Conservation (phyloP, 2,113 vertebrate species). For the Pangasianodon hypophthalmus region DNA sequence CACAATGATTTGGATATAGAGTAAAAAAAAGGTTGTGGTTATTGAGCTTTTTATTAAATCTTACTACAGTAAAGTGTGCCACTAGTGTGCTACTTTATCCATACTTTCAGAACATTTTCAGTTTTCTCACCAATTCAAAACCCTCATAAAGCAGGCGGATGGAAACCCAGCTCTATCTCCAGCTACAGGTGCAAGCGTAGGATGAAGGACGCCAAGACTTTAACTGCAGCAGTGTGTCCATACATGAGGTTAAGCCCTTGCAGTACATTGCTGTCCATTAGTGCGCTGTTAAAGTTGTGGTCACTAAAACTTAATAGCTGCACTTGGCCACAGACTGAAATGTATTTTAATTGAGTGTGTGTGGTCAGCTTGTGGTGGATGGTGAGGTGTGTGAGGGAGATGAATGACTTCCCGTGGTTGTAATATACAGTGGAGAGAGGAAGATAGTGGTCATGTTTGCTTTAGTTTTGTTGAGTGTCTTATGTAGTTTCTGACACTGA, state of each 20-base stretch:
- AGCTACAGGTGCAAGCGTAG: not conserved
- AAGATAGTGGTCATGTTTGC: not conserved
- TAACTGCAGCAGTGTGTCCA: not conserved
- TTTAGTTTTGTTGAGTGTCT: not conserved
- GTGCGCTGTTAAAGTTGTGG: slow-evolving; percentile 73
- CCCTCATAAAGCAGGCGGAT: not conserved
- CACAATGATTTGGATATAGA: not conserved
- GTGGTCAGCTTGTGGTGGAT: slow-evolving; percentile 74
- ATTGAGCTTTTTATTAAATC: not conserved
- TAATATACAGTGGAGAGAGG: slow-evolving; percentile 46
- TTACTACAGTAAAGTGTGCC: not conserved
- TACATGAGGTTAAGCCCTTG: slow-evolving; percentile 64
- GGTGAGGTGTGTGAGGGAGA: slow-evolving; percentile 69
- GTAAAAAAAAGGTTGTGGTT: not conserved
- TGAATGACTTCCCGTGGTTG: slow-evolving; percentile 63
- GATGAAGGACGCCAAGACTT: not conserved
- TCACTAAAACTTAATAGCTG: slow-evolving; percentile 72
- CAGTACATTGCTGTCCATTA: slow-evolving; percentile 76
- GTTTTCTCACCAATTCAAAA: not conserved
- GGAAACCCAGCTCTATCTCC: not conserved
- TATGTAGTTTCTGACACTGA: not conserved
- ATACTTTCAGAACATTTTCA: not conserved
- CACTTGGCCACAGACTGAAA: slow-evolving; percentile 71
- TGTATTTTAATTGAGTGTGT: slow-evolving; percentile 72
- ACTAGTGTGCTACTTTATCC: not conserved